phyloP scores from a whole-genome alignment of 2,113 vertebrate genomes.

The Chloebia gouldiae region DNA sequence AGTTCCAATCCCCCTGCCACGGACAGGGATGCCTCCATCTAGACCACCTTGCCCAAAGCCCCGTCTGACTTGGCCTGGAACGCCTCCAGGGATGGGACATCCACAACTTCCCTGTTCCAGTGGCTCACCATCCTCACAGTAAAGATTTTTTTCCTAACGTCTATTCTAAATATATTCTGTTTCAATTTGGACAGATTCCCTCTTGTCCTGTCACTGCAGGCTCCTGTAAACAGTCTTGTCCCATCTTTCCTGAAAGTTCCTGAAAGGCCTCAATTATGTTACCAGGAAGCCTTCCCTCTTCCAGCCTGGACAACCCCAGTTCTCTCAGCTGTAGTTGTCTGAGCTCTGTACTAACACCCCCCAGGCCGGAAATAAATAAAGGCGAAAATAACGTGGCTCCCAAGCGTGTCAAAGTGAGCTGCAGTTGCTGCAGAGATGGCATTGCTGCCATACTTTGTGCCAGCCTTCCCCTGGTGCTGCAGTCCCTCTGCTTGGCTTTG shows the following conservation, averaged over 20 bases:
- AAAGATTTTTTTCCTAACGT: background rate
- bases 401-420: background rate
- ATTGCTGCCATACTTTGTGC: accelerated
- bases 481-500: background rate
- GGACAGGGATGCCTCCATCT: background rate
- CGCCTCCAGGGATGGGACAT: background rate
- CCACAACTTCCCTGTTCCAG: background rate
- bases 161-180: background rate
- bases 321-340: accelerated
- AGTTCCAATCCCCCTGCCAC: background rate
- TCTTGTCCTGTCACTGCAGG: background rate
- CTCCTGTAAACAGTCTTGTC: background rate
- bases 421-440: background rate
- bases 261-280: background rate
- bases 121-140: background rate
- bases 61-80: background rate
- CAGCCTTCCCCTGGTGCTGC: accelerated
- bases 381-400: no score
- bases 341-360: background rate
- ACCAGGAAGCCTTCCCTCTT: background rate
- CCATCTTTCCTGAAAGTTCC: background rate
- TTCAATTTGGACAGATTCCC: background rate
- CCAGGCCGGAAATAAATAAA: background rate
- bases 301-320: background rate
- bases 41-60: background rate